Conservation (phyloP, 2,888 invertebrate species). For the Dicycla oo region DNA sequence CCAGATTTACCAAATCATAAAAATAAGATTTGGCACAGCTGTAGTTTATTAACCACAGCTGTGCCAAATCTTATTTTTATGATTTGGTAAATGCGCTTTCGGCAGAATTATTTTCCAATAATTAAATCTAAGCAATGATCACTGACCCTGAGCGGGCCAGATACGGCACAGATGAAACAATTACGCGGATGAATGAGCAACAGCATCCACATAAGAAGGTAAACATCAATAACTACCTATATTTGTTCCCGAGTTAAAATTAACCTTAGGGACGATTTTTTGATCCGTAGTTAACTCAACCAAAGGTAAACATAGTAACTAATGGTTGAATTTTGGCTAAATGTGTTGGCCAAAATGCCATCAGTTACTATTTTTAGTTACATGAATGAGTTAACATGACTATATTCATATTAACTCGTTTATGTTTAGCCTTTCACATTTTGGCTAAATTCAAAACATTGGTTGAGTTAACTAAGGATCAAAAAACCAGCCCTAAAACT, state of each 20-base stretch:
- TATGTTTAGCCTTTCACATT: too few species aligned
- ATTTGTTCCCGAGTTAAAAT: neutral
- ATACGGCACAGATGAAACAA: conserved; percentile 15
- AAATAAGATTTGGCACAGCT: conserved; percentile 9
- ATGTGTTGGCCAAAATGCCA: too few species aligned
- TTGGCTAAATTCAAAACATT: too few species aligned
- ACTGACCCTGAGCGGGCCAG: neutral
- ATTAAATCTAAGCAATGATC: neutral
- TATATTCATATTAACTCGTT: too few species aligned
- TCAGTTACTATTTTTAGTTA: too few species aligned
- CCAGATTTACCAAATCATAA: neutral
- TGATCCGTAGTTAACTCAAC: too few species aligned
- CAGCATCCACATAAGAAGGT: neutral
- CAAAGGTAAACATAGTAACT: too few species aligned
- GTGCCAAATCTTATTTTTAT: conserved; percentile 6
- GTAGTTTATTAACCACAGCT: conserved; percentile 53
- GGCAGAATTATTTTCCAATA: neutral
- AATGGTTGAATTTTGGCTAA: too few species aligned
- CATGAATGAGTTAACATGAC: too few species aligned
- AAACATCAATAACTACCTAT: neutral
- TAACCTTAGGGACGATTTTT: too few species aligned
- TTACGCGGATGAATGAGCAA: neutral
- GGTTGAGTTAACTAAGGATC: too few species aligned
- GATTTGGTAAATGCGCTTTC: neutral
- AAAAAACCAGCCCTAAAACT: too few species aligned